phyloP scores from a whole-genome alignment of 2,113 vertebrate species.

The Catagonus wagneri region DNA sequence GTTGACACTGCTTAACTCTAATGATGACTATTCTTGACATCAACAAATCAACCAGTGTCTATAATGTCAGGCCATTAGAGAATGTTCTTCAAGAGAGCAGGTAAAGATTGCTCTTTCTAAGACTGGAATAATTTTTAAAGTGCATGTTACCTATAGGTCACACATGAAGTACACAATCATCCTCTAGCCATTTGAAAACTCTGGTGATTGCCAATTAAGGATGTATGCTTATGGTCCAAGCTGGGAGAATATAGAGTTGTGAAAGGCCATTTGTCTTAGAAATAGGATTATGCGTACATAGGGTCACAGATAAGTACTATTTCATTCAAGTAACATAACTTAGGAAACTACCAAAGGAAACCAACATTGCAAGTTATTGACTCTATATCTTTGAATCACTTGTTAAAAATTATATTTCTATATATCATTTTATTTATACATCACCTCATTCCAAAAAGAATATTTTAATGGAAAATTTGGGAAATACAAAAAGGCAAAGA shows the following conservation, averaged over 20 bases:
- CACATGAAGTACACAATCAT: background rate
- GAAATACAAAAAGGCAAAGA: background rate
- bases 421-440: conserved; percentile 32
- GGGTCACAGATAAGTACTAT: background rate
- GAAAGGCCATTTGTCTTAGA: background rate
- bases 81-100: background rate
- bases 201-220: background rate
- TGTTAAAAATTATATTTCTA: background rate
- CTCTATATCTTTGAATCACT: background rate
- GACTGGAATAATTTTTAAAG: background rate
- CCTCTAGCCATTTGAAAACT: background rate
- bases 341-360: background rate
- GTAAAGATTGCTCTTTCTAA: background rate
- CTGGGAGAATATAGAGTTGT: background rate
- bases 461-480: background rate
- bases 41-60: background rate
- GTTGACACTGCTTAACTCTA: background rate
- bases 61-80: background rate
- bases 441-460: background rate
- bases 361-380: background rate
- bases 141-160: too few relatives aligned
- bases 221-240: background rate
- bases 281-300: background rate
- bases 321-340: background rate
- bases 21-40: background rate